Conservation (phyloP, 1,140 invertebrate genomes). For the Tetragnatha versicolor region DNA sequence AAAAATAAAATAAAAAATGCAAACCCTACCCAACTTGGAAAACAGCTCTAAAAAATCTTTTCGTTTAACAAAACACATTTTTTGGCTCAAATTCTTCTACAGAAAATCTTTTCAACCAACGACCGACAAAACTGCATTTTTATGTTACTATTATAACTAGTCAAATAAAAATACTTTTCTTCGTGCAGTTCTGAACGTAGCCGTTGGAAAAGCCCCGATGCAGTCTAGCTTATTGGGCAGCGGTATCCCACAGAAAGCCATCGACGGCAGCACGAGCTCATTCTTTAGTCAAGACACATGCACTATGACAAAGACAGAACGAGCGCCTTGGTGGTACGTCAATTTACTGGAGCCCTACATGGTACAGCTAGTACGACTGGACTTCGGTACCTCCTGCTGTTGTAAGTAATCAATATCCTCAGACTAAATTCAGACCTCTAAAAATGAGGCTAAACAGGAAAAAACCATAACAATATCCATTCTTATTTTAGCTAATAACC, state of each 20-base stretch:
- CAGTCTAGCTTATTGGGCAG: constrained; percentile 81
- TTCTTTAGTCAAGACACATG: constrained; percentile 85
- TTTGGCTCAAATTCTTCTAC: no score
- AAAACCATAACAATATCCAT: no score
- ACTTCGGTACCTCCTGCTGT: constrained; percentile 91
- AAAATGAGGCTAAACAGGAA: no score
- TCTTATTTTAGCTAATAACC: constrained; percentile 58
- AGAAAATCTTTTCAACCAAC: no score
- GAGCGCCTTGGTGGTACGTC: constrained; percentile 93
- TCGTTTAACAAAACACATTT: no score
- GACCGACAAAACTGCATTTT: no score
- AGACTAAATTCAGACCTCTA: no score
- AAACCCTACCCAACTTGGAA: no score
- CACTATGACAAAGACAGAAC: constrained; percentile 78
- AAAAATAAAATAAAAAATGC: no score
- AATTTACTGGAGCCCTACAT: constrained; percentile 93
- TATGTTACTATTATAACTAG: no score
- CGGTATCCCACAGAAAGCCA: constrained; percentile 87
- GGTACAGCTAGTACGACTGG: constrained; percentile 88
- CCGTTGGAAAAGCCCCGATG: constrained; percentile 94
- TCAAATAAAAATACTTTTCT: constrained; percentile 58
- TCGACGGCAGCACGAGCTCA: constrained; percentile 87
- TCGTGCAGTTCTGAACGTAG: constrained; percentile 88
- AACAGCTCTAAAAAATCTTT: no score
- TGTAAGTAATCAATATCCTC: constrained; percentile 70